phyloP scores from a whole-genome alignment of 2,888 invertebrate species.

The Scrobipalpa costella region DNA sequence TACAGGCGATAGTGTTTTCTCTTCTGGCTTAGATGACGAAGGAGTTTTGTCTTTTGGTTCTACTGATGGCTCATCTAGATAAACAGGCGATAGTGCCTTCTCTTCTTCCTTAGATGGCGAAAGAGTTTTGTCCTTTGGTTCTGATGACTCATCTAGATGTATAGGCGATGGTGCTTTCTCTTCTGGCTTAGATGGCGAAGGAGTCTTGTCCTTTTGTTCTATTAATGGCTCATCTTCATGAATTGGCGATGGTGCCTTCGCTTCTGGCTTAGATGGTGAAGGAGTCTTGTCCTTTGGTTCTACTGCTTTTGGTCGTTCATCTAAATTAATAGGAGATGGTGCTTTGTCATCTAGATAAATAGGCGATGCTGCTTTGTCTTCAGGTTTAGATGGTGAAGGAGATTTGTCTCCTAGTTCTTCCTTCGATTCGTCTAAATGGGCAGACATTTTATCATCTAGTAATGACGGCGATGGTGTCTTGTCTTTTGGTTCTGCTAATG shows the following conservation, averaged over 20 bases:
- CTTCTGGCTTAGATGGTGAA: not conserved
- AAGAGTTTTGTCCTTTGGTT: not conserved
- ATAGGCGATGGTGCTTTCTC: not conserved
- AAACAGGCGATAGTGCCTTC: too few species aligned
- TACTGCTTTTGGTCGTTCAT: not conserved
- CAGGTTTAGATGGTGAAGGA: not conserved
- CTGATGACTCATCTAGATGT: slow-evolving; percentile 17
- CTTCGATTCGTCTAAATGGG: slow-evolving; percentile 28
- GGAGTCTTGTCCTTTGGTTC: not conserved
- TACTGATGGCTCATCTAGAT: not conserved
- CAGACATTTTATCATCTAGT: slow-evolving; percentile 26
- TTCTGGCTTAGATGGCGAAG: not conserved
- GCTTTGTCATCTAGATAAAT: slow-evolving; percentile 18
- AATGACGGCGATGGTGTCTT: not conserved
- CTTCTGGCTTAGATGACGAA: not conserved
- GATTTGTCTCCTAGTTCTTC: not conserved
- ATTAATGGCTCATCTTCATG: not conserved
- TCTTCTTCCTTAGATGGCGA: not conserved
- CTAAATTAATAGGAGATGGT: not conserved
- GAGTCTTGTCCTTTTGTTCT: not conserved
- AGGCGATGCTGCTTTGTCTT: slow-evolving; percentile 14
- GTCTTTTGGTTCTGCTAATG: slow-evolving; percentile 16
- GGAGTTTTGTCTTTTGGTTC: not conserved
- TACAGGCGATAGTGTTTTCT: not conserved
- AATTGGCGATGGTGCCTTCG: too few species aligned